These are phyloP conservation scores for Chironomus tentans DNA, from an alignment of 2,888 invertebrate species.

Conservation along the genomic window DNA sequence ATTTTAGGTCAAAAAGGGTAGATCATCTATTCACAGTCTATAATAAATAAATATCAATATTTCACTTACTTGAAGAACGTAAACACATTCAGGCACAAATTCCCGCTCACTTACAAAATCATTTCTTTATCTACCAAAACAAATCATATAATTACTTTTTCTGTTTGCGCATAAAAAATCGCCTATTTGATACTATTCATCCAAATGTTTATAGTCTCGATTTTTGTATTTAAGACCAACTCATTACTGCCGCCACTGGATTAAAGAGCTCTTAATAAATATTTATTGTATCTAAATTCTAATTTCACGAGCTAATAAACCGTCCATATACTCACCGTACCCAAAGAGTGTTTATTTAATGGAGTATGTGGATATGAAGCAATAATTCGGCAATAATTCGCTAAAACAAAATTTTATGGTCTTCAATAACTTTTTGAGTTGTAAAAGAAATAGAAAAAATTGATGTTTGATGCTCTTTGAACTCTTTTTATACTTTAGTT, in stretches of 20 bases:
- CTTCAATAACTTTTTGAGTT: no score
- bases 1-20: background rate
- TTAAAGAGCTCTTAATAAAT: background rate
- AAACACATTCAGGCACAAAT: no score
- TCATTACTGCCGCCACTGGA: background rate
- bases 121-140: slow-evolving; percentile 3
- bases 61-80: background rate
- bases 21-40: background rate
- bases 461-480: no score
- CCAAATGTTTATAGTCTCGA: background rate
- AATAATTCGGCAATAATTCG: no score
- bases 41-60: background rate
- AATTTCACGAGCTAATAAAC: background rate
- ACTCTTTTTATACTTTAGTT: no score
- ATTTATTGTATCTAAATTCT: background rate
- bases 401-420: no score
- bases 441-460: no score
- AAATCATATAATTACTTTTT: slow-evolving; percentile 13
- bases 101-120: background rate
- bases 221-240: background rate
- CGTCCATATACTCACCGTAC: background rate
- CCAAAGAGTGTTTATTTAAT: background rate
- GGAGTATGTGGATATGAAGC: no score
- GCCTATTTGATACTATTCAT: slow-evolving; percentile 5
- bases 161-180: background rate